Evolutionary conservation across 2,888 invertebrate genomes (phyloP), one percentile per base, ranked within the genome.

Genomic region (Heliconius erato): DNA sequence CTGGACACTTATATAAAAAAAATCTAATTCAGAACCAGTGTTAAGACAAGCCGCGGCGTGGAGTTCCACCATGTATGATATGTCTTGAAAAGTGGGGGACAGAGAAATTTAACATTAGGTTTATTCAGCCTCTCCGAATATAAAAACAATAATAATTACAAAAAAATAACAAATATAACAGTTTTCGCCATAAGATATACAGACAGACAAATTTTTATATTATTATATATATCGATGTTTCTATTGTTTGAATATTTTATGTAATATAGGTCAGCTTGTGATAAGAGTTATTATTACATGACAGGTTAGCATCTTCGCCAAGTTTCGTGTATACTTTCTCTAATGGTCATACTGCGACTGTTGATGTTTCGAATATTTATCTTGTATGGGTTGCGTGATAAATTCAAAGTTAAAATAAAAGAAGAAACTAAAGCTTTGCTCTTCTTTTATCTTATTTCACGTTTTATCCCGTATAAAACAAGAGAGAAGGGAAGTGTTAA

Each of bases 241-340:
- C 14, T 44, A 7, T 71, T 2, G 14, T n/a, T 59, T n/a, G 6
- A 12, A 67, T 26, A 63, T 65, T 65, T 44, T 78, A 44, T 28
- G 0, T 40, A 44, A 77, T 65, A 12, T 28, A 44, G 19, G 77
- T 78, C 67, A 67, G 14, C 28, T 16, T 77, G 28, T 40, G 40
- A 67, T 67, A 78, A 19, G 4, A 26, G 40, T 35, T 35, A 77
- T 67, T 77, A 44, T 63, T 63, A 26, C 77, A 77, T 14, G 65
- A 26, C 65, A 59, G 12, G 35, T 14, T 12, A 74, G 32, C 74
- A 35, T 59, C 59, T 74, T 59, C n/a, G 54, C 9, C n/a, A 14
- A 59, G 74, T 16, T 35, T 59, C 32, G 32, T 35, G n/a, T 35
- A 59, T 59, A 74, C 74, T 74, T 74, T 74, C 59, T 63, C 59